Conservation (phyloP, 2,797 vertebrate genomes). For the Fratercula arctica region DNA sequence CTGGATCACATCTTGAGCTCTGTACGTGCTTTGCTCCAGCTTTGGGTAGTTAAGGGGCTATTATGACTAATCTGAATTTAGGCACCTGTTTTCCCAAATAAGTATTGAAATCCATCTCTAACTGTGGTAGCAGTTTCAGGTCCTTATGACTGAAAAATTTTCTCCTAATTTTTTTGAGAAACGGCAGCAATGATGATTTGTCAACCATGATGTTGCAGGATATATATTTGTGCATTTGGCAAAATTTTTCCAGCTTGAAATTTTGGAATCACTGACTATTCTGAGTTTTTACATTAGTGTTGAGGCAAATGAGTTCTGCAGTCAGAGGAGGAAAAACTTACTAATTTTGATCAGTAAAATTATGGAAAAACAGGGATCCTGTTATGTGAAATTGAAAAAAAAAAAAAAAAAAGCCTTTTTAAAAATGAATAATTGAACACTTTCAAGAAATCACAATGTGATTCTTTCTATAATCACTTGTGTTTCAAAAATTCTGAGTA, state of each 20-base stretch:
- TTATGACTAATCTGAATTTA: not conserved
- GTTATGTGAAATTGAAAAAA: not conserved
- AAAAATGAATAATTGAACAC: not conserved
- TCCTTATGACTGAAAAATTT: not conserved
- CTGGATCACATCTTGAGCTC: not conserved
- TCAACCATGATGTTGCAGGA: not conserved
- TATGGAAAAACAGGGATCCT: not conserved
- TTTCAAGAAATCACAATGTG: not conserved
- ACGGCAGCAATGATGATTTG: not conserved
- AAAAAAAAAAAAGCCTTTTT: not conserved
- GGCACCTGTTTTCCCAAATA: not conserved
- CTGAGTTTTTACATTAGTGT: not conserved
- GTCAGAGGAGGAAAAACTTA: not conserved
- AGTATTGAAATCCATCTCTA: not conserved
- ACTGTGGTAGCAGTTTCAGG: not conserved
- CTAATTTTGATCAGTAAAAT: not conserved
- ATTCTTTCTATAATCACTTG: not conserved
- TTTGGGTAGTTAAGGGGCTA: not conserved
- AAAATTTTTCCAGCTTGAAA: not conserved
- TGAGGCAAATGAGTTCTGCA: not conserved
- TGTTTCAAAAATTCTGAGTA: not conserved
- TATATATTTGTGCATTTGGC: not conserved
- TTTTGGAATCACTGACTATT: not conserved
- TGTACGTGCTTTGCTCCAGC: not conserved
- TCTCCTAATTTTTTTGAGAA: not conserved